Base-by-base conservation (phyloP, 1,140 invertebrate genomes). In the Procambarus virginalis region DNA sequence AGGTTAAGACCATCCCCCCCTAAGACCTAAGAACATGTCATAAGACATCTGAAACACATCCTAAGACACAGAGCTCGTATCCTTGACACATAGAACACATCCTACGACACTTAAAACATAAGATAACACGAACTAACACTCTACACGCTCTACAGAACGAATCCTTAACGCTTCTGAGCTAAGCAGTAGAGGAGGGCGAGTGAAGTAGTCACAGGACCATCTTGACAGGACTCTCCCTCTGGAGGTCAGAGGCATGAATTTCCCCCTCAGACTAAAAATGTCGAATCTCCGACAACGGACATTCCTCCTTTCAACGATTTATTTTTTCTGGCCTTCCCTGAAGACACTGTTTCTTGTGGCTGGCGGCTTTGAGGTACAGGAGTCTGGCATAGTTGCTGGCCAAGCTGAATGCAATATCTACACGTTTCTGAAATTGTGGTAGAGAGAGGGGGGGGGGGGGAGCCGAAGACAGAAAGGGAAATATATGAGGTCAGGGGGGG, bases 331-430 rank as follows among this genome's bases (percentile, higher is more conserved):
- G 6, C 8, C n/a, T 73, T 55, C 45, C n/a, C 45, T 34, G n/a
- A 34, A 73, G n/a, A 73, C 68, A 8, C 68, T 34, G n/a, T 34
- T 70, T 34, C 68, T 34, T 22, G 17, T 64, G 60, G 3, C 64
- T 68, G n/a, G n/a, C 6, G 22, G 45, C 68, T 73, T 73, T 73
- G 68, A 73, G 68, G n/a, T 34, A 64, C 60, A 64, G n/a, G n/a
- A 73, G 68, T 34, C 68, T 73, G n/a, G 68, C 68, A 73, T 73
- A 73, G 68, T 73, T 34, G 64, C 64, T 68, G 64, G 64, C 51
- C 51, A 55, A 55, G 51, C 51, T 55, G 2, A 55, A 55, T 55
- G 51, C 51, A 55, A 55, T 55, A 55, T 12, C 51, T 12, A 12
- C 51, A 55, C 2, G 51, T 55, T 55, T 9, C 51, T 5, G 60